Evolutionary conservation across 1,140 invertebrate species (phyloP).

Genomic region (Pomacea maculata): DNA sequence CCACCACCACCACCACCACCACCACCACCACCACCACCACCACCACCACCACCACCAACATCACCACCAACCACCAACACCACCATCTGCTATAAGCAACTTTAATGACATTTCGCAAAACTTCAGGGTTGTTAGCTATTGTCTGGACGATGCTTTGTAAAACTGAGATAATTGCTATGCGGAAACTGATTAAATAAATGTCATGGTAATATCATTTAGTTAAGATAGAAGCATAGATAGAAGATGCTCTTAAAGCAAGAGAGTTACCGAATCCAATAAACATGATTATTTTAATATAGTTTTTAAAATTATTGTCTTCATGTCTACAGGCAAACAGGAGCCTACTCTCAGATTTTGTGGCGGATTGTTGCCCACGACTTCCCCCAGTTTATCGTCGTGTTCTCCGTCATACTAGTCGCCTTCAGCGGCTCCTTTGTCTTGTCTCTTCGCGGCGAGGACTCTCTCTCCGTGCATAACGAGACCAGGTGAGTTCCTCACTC

Average conservation of each 20-base stretch:
- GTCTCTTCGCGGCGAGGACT: conserved; percentile 45
- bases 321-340: conserved; percentile 48
- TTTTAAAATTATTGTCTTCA: neutral
- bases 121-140: neutral
- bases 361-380: conserved; percentile 47
- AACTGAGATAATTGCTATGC: too few species aligned
- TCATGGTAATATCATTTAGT: too few species aligned
- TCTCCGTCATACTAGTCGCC: conserved; percentile 45
- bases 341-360: conserved; percentile 54
- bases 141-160: too few species aligned
- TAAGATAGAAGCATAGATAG: too few species aligned
- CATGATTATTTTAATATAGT: too few species aligned
- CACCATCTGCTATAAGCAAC: too few species aligned
- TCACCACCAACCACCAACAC: too few species aligned
- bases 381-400: conserved; percentile 49
- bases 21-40: neutral
- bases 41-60: too few species aligned
- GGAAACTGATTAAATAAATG: too few species aligned
- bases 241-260: neutral
- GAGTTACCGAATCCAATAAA: neutral
- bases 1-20: too few species aligned
- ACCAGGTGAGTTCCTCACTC: conserved; percentile 30
- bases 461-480: conserved; percentile 32
- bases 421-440: conserved; percentile 51
- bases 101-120: too few species aligned